Evolutionary conservation across 1,140 invertebrate genomes (phyloP), one percentile per base, ranked within the genome.

Genomic region (Drosophila rufa): DNA sequence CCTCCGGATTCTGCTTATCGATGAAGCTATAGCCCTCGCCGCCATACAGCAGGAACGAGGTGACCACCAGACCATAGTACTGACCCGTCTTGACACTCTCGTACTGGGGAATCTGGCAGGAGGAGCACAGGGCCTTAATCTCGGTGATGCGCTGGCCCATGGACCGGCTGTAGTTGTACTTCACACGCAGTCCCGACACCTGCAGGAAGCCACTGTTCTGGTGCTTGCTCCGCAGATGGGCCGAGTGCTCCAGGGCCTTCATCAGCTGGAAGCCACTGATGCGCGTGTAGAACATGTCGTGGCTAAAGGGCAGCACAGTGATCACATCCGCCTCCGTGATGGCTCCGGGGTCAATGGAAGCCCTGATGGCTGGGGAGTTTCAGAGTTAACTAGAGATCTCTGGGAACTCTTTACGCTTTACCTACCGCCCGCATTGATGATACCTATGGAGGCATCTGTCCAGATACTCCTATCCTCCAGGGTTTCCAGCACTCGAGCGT

Each of bases 361-460:
- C 58, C 8, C 92, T 80, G n/a, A 93, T 89, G 5, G 73, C 91
- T 92, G 7, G 1, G 4, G 3, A 45, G 8, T 11, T 36, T 0
- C 11, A 25, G 22, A 4, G 33, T 38, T 11, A 56, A 6, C n/a
- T 4, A 14, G 7, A 4, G 7, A n/a, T 30, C 8, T 30, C 1
- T 7, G 1, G 8, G 3, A 15, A 19, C 4, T 15, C 9, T 4
- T 0, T 9, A 6, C 0, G 5, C 7, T 2, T 8, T 1, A 51
- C 62, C 7, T 74, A 91, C 91, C 93, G 15, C 97, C 97, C 12
- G 95, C 94, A 92, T 97, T 96, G 0, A 95, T 93, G 0, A 98
- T 47, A 2, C 95, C 96, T 75, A 98, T 96, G 0, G 96, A 93
- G 2, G 96, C 95, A 90, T 97, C 95, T 0, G 96, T 97, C 97